These are phyloP conservation scores for Trichoplax adhaerens DNA, from an alignment of 37 sponge, comb jelly and placozoan species.

Conservation along the genomic window DNA sequence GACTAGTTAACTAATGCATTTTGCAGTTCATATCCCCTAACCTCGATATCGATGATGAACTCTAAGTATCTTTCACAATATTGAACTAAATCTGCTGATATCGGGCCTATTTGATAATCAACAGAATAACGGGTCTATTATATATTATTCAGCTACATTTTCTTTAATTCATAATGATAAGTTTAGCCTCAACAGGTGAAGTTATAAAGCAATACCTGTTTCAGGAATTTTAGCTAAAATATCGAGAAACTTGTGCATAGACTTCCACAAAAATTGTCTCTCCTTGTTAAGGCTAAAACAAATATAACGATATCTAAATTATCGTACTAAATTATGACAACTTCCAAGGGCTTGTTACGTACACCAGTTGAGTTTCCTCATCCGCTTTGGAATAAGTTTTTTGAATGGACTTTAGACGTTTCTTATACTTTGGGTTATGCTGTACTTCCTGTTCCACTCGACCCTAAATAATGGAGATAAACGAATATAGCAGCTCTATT, in stretches of 20 bases:
- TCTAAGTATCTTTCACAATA: slow-evolving; percentile 87
- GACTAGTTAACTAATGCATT: background rate
- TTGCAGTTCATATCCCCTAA: slow-evolving; percentile 1
- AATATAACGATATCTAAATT: background rate
- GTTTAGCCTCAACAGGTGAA: too few species aligned
- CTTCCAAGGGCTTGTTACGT: background rate
- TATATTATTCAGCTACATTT: too few species aligned
- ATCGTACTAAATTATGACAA: background rate
- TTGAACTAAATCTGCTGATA: slow-evolving; percentile 29
- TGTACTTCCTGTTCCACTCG: slow-evolving; percentile 47
- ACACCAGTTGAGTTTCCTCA: background rate
- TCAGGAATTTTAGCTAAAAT: slow-evolving; percentile 43
- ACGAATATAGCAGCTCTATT: background rate
- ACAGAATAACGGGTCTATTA: background rate
- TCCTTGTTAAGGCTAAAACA: slow-evolving; percentile 28
- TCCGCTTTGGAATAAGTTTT: slow-evolving; percentile 54
- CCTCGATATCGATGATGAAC: slow-evolving; percentile 77
- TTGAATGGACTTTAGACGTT: slow-evolving; percentile 57
- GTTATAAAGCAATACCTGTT: slow-evolving; percentile 1
- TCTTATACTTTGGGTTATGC: slow-evolving; percentile 30
- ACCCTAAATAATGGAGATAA: slow-evolving; percentile 5
- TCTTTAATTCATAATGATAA: too few species aligned
- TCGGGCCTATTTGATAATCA: slow-evolving; percentile 8
- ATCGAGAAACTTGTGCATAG: slow-evolving; percentile 55
- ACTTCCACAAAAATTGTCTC: slow-evolving; percentile 33